Conservation (phyloP, 2,888 invertebrate species). For the Cheilosia scutellata region DNA sequence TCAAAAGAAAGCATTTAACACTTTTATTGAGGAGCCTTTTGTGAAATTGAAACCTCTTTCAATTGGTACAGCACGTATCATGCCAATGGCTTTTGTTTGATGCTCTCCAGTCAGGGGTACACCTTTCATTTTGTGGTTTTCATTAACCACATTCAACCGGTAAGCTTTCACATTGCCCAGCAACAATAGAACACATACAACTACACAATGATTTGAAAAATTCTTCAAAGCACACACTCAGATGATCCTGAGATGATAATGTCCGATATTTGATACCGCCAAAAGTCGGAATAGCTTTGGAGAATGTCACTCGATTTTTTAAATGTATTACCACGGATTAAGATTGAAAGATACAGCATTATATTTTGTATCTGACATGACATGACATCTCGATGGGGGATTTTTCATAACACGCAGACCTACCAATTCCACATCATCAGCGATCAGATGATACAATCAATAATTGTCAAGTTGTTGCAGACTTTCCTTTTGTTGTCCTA, state of each 20-base stretch:
- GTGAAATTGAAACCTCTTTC: conserved; percentile 70
- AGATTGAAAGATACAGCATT: conserved; percentile 67
- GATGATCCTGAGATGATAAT: conserved; percentile 65
- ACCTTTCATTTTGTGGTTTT: conserved; percentile 68
- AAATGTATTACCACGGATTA: conserved; percentile 69
- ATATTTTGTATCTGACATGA: conserved; percentile 63
- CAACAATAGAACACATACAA: conserved; percentile 33
- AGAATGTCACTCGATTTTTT: conserved; percentile 71
- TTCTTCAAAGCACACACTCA: conserved; percentile 36
- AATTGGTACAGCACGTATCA: conserved; percentile 47
- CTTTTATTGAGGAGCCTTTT: conserved; percentile 46
- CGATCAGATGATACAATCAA: conserved; percentile 70
- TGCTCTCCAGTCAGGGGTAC: conserved; percentile 7
- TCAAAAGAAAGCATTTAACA: conserved; percentile 53
- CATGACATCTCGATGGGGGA: conserved; percentile 71
- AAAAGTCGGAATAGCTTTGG: conserved; percentile 60
- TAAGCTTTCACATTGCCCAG: conserved; percentile 63
- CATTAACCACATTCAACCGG: conserved; percentile 58
- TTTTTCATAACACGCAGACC: conserved; percentile 26
- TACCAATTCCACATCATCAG: conserved; percentile 29
- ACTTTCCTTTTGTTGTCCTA: conserved; percentile 70
- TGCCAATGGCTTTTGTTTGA: conserved; percentile 54
- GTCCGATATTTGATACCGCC: conserved; percentile 49
- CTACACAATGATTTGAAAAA: conserved; percentile 31
- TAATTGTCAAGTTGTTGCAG: conserved; percentile 74